Evolutionary conservation across 2,113 vertebrate species (phyloP), one percentile per base, ranked within the genome.

Genomic region (Burhinus oedicnemus): DNA sequence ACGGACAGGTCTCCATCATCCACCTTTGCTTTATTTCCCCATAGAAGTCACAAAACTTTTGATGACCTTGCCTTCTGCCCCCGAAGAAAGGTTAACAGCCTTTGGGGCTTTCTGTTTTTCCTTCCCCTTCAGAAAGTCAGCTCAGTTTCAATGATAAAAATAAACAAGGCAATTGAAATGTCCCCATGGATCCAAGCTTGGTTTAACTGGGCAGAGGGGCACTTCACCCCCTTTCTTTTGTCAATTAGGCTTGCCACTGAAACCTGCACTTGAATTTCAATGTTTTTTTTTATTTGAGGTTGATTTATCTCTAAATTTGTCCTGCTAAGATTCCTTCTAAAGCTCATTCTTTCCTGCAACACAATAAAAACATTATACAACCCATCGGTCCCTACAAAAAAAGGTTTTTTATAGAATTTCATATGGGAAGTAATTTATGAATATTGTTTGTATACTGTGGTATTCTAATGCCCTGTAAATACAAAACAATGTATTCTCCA

Each of bases 241-340:
- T 95, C 86, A 66, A 11, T 79, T 87, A 52, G 19, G 11, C 65
- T 62, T 85, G 93, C 87, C 72, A 34, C 54, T 75, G 58, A 93
- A 94, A 95, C 79, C 82, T 60, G 34, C 64, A 76, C 84, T 83
- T 86, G 60, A 87, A 76, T 97, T 94, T 91, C 62, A 89, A 54
- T 84, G 47, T 38, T 79, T 75, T 75, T 58, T 44, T 36, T 44
- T 25, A 54, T 49, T 64, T 91, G 45, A 40, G 19, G 29, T 94
- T 80, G 70, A 71, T 93, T 55, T 87, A 83, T 76, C 81, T 76
- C 16, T 23, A 71, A 42, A 38, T 64, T 84, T 58, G 70, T 66
- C 55, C 42, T 79, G 57, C 40, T n/a, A 83, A 42, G 14, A 60
- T 95, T 68, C 8, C 77, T 89, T 95, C 66, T 80, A 80, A 92